phyloP scores from a whole-genome alignment of 2,113 vertebrate genomes.

The Microcebus griseorufus region DNA sequence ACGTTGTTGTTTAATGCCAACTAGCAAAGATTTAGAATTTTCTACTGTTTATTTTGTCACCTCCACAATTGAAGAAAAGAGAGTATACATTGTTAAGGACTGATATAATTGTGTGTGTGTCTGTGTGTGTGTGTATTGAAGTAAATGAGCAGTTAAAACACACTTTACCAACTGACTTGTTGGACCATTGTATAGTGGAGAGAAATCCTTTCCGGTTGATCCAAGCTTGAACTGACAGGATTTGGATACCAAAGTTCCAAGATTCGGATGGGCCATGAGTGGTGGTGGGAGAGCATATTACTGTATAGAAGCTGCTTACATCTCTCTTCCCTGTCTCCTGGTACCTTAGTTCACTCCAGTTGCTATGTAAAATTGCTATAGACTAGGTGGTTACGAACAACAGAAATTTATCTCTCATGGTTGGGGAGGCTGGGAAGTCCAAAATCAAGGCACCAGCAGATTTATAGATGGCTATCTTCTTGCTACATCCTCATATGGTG shows the following conservation, averaged over 20 bases:
- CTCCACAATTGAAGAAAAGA: background rate
- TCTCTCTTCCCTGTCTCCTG: background rate
- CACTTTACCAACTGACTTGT: background rate
- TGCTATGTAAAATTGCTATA: background rate
- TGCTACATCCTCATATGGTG: background rate
- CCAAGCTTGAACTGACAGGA: too few species aligned
- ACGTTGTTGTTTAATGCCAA: background rate
- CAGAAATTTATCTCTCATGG: background rate
- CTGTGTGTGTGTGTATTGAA: background rate
- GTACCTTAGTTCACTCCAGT: background rate
- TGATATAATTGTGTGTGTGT: background rate
- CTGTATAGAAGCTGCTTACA: background rate
- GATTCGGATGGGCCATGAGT: background rate
- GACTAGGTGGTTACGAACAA: background rate
- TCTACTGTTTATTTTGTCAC: background rate
- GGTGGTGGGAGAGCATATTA: too few species aligned
- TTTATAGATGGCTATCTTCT: background rate
- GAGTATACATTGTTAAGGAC: background rate
- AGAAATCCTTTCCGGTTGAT: background rate
- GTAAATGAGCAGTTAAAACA: background rate
- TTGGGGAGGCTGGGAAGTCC: background rate
- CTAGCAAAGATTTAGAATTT: background rate
- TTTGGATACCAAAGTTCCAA: background rate
- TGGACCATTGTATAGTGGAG: background rate
- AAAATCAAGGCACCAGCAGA: background rate